A percentile compares a stretch with the other conserved stretches of the same genome.
Conservation (phyloP, 2,113 vertebrate species). For the Elanoides forficatus region DNA sequence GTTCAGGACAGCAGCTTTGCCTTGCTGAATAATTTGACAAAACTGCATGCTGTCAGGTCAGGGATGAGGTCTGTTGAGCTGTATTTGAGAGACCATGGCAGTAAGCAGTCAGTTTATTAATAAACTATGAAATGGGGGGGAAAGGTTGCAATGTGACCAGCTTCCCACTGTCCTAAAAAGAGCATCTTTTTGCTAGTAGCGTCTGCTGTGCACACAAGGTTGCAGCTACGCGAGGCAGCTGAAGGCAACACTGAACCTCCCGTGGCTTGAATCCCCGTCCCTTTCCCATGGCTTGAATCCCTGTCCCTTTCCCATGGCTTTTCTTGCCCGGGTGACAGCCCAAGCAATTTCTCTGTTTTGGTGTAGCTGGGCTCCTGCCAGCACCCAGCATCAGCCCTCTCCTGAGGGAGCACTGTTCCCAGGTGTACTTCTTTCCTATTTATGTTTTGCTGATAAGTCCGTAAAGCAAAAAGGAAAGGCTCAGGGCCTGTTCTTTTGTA, state of each 20-base stretch:
- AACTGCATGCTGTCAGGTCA: background rate
- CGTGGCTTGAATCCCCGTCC: background rate
- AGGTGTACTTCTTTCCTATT: background rate
- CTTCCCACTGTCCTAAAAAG: background rate
- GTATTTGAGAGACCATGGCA: background rate
- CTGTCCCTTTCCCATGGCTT: rapidly evolving
- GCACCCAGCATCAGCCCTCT: background rate
- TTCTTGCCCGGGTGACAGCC: background rate
- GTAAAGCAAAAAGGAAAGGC: background rate
- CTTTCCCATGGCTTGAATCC: background rate
- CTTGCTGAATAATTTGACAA: background rate
- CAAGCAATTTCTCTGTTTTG: rapidly evolving
- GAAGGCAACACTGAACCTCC: background rate
- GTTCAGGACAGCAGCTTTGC: background rate
- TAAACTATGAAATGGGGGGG: background rate
- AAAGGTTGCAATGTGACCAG: background rate
- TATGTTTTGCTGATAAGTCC: background rate
- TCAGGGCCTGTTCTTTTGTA: background rate
- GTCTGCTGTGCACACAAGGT: background rate
- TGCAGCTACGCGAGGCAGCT: background rate
- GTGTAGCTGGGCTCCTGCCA: background rate
- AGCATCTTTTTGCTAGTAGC: background rate
- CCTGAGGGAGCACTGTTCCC: background rate
- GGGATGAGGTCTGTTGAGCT: background rate
- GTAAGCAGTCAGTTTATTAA: background rate